Conservation (phyloP, 2,113 vertebrate genomes). For the Merops nubicus region DNA sequence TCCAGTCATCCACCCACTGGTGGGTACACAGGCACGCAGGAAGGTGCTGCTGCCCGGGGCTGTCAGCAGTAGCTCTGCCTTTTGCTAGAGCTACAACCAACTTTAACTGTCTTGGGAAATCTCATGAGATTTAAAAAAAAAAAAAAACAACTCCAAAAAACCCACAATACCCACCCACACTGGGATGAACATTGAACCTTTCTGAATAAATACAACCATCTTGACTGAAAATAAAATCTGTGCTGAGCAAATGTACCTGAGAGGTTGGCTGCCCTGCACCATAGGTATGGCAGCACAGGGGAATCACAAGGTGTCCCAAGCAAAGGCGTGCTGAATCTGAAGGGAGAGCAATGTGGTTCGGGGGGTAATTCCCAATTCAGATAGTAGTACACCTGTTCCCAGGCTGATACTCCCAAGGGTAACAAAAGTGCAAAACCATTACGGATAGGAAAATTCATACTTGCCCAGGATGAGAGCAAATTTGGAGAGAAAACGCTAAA, state of each 20-base stretch:
- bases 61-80: background rate
- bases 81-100: background rate
- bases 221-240: background rate
- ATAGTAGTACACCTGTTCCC: background rate
- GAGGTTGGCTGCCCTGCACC: background rate
- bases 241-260: background rate
- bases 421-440: background rate
- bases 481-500: background rate
- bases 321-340: background rate
- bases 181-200: background rate
- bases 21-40: fast-evolving
- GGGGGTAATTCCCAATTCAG: background rate
- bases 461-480: background rate
- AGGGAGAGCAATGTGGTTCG: fast-evolving
- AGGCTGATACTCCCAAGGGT: background rate
- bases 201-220: background rate
- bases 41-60: background rate
- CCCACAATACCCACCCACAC: background rate
- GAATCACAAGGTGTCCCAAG: background rate
- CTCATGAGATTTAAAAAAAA: background rate
- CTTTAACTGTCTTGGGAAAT: background rate
- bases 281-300: background rate
- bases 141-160: too few species aligned
- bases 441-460: background rate
- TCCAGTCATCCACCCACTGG: background rate